A percentile compares a stretch with the other conserved stretches of the same genome.
Conservation (phyloP, 92 coral and sea anemone species). For the Pocillopora grandis region DNA sequence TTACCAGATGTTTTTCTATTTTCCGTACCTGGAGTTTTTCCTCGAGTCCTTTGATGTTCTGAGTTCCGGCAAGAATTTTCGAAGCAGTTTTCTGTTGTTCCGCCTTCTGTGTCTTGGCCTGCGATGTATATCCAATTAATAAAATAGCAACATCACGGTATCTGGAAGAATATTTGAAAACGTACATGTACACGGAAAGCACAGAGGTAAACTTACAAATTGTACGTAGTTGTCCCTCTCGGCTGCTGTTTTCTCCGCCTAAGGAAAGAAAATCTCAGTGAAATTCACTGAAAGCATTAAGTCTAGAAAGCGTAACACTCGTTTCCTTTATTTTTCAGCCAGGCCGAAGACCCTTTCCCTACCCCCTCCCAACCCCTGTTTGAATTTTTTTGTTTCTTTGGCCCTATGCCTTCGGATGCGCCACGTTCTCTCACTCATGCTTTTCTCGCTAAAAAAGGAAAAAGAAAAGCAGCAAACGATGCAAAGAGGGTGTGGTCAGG, state of each 20-base stretch:
- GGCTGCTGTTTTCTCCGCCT: slow-evolving; percentile 95
- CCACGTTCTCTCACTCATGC: no score
- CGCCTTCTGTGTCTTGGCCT: slow-evolving; percentile 83
- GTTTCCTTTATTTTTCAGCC: not conserved
- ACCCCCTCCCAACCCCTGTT: no score
- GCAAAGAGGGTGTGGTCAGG: no score
- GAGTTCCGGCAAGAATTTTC: slow-evolving; percentile 75
- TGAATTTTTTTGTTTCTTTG: no score
- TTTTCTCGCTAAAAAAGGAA: no score
- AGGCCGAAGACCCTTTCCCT: no score
- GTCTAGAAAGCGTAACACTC: not conserved
- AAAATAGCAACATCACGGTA: not conserved
- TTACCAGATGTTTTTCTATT: not conserved
- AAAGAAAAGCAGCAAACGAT: no score
- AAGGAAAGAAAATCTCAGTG: not conserved
- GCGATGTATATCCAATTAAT: not conserved
- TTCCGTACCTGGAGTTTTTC: slow-evolving; percentile 82
- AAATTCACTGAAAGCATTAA: not conserved
- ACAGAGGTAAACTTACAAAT: slow-evolving; percentile 65
- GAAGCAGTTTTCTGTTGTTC: slow-evolving; percentile 80
- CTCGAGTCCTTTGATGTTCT: slow-evolving; percentile 71
- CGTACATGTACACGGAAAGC: not conserved
- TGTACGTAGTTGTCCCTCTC: slow-evolving; percentile 88
- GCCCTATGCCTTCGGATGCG: no score
- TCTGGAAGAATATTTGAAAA: not conserved